Conservation (phyloP, 2,888 invertebrate genomes). For the Ligdia adustata region DNA sequence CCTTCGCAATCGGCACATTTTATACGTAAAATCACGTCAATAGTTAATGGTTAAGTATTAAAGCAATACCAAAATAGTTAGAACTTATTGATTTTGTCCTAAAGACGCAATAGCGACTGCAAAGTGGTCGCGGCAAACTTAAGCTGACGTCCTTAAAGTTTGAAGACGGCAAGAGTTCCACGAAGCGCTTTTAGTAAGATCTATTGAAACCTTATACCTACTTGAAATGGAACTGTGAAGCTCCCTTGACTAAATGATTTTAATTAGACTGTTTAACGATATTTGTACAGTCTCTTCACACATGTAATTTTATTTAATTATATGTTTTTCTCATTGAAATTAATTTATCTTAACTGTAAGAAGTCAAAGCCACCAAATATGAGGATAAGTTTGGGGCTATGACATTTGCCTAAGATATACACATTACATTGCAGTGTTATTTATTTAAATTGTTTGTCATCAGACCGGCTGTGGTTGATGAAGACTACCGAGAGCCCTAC, state of each 20-base stretch:
- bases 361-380: no score
- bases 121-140: slow-evolving; percentile 15
- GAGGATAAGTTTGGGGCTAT: no score
- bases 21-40: no score
- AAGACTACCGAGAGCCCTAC: slow-evolving; percentile 77
- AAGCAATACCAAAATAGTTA: slow-evolving; percentile 2
- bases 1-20: no score
- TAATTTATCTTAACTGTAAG: no score
- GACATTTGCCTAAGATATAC: no score
- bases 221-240: background rate
- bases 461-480: slow-evolving; percentile 78
- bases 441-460: slow-evolving; percentile 42
- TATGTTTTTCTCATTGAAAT: background rate
- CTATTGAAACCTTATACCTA: slow-evolving; percentile 1
- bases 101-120: background rate
- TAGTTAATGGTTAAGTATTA: no score
- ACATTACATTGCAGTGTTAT: no score
- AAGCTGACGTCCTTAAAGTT: slow-evolving; percentile 11
- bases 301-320: slow-evolving; percentile 1
- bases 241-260: background rate
- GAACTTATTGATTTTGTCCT: slow-evolving; percentile 8
- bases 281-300: background rate
- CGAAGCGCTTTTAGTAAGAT: slow-evolving; percentile 8
- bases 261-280: background rate
- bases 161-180: background rate